Evolutionary conservation across 2,888 invertebrate species (phyloP).

Genomic region (Tipula confusa): DNA sequence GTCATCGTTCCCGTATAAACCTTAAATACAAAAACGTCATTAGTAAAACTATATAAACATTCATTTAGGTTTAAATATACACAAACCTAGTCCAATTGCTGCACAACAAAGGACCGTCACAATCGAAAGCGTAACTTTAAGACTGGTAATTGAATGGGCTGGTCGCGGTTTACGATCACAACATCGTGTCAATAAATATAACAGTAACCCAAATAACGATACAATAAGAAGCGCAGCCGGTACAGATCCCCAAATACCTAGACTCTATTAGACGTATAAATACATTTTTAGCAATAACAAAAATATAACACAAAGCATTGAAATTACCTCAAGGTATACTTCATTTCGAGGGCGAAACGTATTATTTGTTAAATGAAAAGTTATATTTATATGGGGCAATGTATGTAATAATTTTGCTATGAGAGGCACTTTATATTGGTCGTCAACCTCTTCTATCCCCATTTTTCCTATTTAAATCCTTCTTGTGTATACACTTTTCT

Average conservation of each 20-base stretch:
- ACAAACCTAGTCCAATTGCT: slow-evolving; percentile 72
- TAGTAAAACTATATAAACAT: neutral
- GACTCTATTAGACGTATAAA: slow-evolving; percentile 77
- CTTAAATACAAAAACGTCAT: slow-evolving; percentile 35
- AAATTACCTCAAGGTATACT: slow-evolving; percentile 79
- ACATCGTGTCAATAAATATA: slow-evolving; percentile 91
- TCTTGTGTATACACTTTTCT: neutral
- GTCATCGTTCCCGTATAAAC: slow-evolving; percentile 91
- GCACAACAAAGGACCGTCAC: slow-evolving; percentile 85
- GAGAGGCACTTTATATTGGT: slow-evolving; percentile 77
- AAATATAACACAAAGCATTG: neutral
- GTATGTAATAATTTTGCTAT: slow-evolving; percentile 83
- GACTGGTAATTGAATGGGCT: slow-evolving; percentile 79
- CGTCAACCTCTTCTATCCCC: slow-evolving; percentile 49
- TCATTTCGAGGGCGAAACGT: slow-evolving; percentile 87
- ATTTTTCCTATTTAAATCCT: slow-evolving; percentile 20
- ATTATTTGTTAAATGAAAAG: slow-evolving; percentile 82
- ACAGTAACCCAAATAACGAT: slow-evolving; percentile 79
- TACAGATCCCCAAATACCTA: slow-evolving; percentile 87
- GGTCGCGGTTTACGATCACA: slow-evolving; percentile 91
- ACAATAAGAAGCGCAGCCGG: slow-evolving; percentile 92
- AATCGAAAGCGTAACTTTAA: slow-evolving; percentile 75
- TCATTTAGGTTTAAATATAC: neutral
- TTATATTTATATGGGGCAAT: slow-evolving; percentile 88
- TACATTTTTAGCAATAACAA: neutral